These are phyloP conservation scores for Sebastes kiyomatsui DNA, from an alignment of 2,797 vertebrate species.

Conservation along the genomic window DNA sequence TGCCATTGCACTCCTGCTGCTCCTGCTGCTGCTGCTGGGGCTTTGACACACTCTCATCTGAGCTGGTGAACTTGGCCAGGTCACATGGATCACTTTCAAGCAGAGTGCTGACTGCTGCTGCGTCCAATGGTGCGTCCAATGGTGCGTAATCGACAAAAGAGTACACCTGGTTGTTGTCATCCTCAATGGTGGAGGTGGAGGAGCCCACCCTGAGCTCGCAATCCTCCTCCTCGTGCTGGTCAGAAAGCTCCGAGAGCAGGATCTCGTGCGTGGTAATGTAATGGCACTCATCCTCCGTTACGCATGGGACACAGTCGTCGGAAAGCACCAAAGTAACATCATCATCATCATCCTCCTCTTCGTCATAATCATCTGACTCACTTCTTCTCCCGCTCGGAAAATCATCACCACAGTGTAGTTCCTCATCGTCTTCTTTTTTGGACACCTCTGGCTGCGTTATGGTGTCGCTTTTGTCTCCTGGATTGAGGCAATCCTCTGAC, in stretches of 20 bases:
- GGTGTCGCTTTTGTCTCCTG: constrained; percentile 44
- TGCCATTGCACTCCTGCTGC: constrained; percentile 63
- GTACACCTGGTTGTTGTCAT: constrained; percentile 87
- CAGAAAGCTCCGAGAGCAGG: constrained; percentile 91
- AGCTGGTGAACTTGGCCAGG: constrained; percentile 67
- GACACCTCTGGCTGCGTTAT: constrained; percentile 30
- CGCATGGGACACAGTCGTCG: constrained; percentile 55
- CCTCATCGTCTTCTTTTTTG: constrained; percentile 56
- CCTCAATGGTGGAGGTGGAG: constrained; percentile 86
- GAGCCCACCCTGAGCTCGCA: constrained; percentile 86
- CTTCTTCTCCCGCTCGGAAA: constrained; percentile 49
- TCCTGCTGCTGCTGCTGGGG: constrained; percentile 48
- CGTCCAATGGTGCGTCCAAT: constrained; percentile 76
- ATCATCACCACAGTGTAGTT: constrained; percentile 28
- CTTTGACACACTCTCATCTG: constrained; percentile 76
- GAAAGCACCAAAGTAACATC: constrained; percentile 69
- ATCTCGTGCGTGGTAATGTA: constrained; percentile 97
- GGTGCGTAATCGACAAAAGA: constrained; percentile 91
- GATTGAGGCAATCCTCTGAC: constrained; percentile 32
- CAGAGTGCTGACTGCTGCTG: constrained; percentile 80
- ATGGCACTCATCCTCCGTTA: constrained; percentile 87
- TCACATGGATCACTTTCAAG: constrained; percentile 82
- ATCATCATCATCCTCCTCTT: constrained; percentile 47
- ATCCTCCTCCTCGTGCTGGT: constrained; percentile 82
- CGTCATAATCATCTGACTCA: constrained; percentile 62